These are phyloP conservation scores for Halichoerus grypus DNA, from an alignment of 2,113 vertebrate species.

Conservation along the genomic window DNA sequence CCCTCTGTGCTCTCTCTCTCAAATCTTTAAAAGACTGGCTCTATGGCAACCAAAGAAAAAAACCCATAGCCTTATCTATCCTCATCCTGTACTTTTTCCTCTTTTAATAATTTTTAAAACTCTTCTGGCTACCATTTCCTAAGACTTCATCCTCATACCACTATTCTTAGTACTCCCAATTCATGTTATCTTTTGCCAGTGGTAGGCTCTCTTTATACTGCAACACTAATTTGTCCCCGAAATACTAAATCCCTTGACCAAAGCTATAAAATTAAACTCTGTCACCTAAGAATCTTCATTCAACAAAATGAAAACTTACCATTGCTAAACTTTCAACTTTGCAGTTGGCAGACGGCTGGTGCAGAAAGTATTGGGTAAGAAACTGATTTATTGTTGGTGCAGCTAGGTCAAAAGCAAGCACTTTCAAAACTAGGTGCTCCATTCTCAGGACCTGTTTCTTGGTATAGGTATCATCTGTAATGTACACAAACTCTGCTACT, in stretches of 20 bases:
- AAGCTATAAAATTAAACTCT: background rate
- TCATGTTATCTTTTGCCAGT: background rate
- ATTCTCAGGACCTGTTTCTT: conserved; percentile 99
- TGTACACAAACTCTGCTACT: conserved; percentile 99
- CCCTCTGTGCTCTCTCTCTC: background rate
- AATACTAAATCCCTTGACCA: conserved; percentile 31
- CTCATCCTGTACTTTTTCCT: background rate
- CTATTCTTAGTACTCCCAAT: background rate
- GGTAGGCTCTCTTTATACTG: background rate
- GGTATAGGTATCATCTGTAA: conserved; percentile 99
- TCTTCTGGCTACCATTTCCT: background rate
- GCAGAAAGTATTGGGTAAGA: conserved; percentile 95
- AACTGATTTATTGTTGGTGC: conserved; percentile 97
- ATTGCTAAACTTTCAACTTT: conserved; percentile 94
- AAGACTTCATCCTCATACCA: background rate
- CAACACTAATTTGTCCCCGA: background rate
- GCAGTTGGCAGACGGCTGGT: conserved; percentile 87
- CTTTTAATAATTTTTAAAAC: background rate
- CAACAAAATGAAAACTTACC: conserved; percentile 87
- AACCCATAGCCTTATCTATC: background rate
- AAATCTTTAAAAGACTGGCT: background rate
- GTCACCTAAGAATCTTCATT: background rate
- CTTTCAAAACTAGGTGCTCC: conserved; percentile 98
- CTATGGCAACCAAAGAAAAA: background rate
- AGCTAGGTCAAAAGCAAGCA: conserved; percentile 97